Evolutionary conservation across 2,797 vertebrate genomes (phyloP).

Genomic region (Chrysocyon brachyurus): DNA sequence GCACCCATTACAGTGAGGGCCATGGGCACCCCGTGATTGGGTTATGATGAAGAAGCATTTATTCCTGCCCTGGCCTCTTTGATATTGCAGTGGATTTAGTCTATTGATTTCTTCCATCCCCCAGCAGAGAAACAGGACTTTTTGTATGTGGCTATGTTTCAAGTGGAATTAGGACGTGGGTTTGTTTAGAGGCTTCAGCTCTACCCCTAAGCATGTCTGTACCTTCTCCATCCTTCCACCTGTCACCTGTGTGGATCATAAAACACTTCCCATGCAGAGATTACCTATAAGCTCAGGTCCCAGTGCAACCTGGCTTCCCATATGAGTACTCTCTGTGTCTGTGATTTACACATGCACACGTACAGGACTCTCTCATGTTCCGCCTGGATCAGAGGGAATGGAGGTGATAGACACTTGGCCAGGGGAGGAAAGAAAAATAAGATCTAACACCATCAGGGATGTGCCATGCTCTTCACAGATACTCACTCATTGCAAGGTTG

Average conservation of each 20-base stretch:
- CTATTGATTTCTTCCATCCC: background rate
- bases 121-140: background rate
- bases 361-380: background rate
- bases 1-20: background rate
- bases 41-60: background rate
- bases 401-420: background rate
- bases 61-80: background rate
- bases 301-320: background rate
- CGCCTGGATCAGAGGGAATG: background rate
- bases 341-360: background rate
- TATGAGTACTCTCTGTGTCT: rapidly evolving
- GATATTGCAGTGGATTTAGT: background rate
- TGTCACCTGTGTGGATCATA: background rate
- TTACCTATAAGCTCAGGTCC: rapidly evolving
- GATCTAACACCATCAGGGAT: rapidly evolving
- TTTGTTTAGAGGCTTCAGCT: background rate
- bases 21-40: rapidly evolving
- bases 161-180: background rate
- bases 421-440: background rate
- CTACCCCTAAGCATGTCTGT: background rate
- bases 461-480: rapidly evolving
- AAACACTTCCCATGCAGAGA: background rate
- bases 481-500: background rate
- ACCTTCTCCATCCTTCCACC: background rate
- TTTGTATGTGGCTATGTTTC: background rate